Percentiles rank a stretch among this genome's conserved stretches.
Evolutionary conservation across 2,888 invertebrate species (phyloP).

Genomic region (Zootermopsis nevadensis): DNA sequence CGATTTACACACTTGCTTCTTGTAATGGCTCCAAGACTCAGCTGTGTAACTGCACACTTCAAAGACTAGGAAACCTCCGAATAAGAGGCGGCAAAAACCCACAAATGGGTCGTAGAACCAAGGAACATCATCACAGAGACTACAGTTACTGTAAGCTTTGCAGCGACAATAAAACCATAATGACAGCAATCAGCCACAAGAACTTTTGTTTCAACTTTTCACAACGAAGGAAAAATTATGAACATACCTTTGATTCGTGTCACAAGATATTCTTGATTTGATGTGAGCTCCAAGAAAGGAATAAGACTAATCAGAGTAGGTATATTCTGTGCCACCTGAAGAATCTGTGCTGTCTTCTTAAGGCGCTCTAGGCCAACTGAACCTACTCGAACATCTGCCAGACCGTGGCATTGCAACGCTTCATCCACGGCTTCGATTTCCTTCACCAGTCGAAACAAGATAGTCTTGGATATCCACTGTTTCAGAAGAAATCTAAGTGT

Average conservation of each 20-base stretch:
- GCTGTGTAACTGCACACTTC: too few relatives aligned
- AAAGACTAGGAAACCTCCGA: too few relatives aligned
- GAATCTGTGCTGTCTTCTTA: conserved; percentile 75
- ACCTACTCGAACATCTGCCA: conserved; percentile 75
- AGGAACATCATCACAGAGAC: too few relatives aligned
- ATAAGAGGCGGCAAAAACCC: too few relatives aligned
- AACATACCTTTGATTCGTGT: conserved; percentile 74
- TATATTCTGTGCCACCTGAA: conserved; percentile 60
- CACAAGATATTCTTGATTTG: conserved; percentile 88
- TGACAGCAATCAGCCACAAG: too few relatives aligned
- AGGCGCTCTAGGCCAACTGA: conserved; percentile 78
- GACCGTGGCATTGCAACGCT: conserved; percentile 75
- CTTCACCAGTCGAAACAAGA: conserved; percentile 77
- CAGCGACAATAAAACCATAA: too few relatives aligned
- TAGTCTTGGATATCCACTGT: conserved; percentile 88
- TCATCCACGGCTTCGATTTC: conserved; percentile 81
- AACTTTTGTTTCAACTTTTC: too few relatives aligned
- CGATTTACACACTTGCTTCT: too few relatives aligned
- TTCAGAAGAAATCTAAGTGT: conserved; percentile 50
- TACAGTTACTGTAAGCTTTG: too few relatives aligned
- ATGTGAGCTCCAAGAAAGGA: conserved; percentile 83
- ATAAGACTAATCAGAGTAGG: conserved; percentile 74
- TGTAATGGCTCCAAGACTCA: too few relatives aligned
- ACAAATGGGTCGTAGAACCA: too few relatives aligned
- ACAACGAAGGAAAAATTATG: too few relatives aligned